Evolutionary conservation across 1,140 invertebrate species (phyloP).

Genomic region (Caenorhabditis inopinata): DNA sequence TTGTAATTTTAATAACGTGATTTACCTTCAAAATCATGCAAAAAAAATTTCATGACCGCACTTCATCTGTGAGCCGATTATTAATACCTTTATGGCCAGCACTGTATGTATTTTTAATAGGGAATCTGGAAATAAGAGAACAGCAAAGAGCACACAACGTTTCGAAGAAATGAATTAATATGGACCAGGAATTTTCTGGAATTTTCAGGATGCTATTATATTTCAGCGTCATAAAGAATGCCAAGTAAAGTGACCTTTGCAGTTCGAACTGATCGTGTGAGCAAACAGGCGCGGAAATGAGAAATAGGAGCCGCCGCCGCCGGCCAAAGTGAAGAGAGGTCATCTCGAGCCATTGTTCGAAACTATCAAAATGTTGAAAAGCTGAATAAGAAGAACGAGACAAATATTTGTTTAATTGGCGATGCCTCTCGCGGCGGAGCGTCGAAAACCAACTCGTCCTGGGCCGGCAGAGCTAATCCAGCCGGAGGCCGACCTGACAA

Average conservation of each 20-base stretch:
- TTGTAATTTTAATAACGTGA: too few relatives aligned
- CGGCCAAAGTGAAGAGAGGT: constrained; percentile 8
- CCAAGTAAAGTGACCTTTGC: not conserved
- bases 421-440: not conserved
- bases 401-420: constrained; percentile 33
- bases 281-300: not conserved
- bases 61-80: too few relatives aligned
- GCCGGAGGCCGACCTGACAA: too few relatives aligned
- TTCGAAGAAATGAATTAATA: too few relatives aligned
- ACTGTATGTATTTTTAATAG: too few relatives aligned
- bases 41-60: too few relatives aligned
- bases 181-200: not conserved
- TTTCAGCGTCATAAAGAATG: not conserved
- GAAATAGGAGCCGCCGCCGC: constrained; percentile 12
- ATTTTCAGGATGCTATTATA: not conserved
- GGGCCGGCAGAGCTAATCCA: too few relatives aligned
- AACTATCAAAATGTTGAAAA: constrained; percentile 22
- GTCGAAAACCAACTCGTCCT: too few relatives aligned
- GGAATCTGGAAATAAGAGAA: too few relatives aligned
- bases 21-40: too few relatives aligned
- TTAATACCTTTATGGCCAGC: too few relatives aligned
- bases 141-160: too few relatives aligned
- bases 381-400: not conserved
- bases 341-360: constrained; percentile 22
- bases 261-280: not conserved